Conservation (phyloP, 2,888 invertebrate genomes). For the Dicycla oo region DNA sequence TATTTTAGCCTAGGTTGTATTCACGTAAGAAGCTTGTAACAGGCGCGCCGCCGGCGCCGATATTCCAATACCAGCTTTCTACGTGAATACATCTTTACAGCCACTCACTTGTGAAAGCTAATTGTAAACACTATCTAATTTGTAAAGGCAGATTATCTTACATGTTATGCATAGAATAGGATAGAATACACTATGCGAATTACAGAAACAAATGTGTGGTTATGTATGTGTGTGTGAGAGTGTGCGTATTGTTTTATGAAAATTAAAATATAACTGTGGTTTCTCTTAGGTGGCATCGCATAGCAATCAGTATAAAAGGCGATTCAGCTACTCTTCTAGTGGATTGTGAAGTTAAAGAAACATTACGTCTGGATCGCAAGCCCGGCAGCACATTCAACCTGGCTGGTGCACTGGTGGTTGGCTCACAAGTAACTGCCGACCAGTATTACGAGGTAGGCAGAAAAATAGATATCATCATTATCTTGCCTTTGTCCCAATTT, state of each 20-base stretch:
- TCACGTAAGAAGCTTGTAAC: neutral
- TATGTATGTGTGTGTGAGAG: neutral
- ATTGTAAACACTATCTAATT: neutral
- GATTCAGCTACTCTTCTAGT: slow-evolving; percentile 94
- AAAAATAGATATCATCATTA: neutral
- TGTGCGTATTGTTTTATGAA: neutral
- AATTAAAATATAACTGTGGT: neutral
- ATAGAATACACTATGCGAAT: neutral
- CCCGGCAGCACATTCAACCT: slow-evolving; percentile 91
- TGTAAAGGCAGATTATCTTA: neutral
- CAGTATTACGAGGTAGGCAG: slow-evolving; percentile 91
- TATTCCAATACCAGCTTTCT: neutral
- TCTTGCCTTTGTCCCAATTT: neutral
- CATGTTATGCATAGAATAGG: neutral
- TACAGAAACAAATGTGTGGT: neutral
- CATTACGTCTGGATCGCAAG: slow-evolving; percentile 91
- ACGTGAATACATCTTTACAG: neutral
- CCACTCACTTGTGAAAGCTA: neutral
- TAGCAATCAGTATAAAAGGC: slow-evolving; percentile 95
- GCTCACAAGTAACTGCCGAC: slow-evolving; percentile 94
- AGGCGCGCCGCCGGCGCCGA: no score
- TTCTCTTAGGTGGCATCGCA: slow-evolving; percentile 93
- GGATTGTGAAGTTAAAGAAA: slow-evolving; percentile 93
- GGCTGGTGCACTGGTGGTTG: slow-evolving; percentile 94
- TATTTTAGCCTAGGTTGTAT: neutral